Evolutionary conservation across 1,140 invertebrate species (phyloP), one percentile per base, ranked within the genome.

Genomic region (Neodiprion virginianus): DNA sequence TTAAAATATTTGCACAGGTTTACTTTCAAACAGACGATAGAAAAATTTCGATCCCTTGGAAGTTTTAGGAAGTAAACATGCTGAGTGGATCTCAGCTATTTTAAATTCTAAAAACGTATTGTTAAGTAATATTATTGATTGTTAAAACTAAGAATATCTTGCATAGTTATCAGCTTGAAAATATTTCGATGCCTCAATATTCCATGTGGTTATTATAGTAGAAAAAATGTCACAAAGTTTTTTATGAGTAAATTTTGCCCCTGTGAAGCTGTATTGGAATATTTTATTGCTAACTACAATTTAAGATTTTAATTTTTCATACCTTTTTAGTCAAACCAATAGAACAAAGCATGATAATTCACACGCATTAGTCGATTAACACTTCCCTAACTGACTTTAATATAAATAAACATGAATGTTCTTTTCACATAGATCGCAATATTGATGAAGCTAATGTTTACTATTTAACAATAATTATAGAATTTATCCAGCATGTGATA

Each of bases 401-500:
- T 4, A 0, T 0, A 40, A 3, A 2, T 40, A 40, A 40, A 40
- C 5, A 40, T 5, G 28, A 40, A 40, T 40, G 28, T 40, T 40
- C 28, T 40, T 40, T 40, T 40, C 28, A 40, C 28, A 40, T 40
- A 40, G 28, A 40, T 40, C 28, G 28, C 28, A 40, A 40, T 40
- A 40, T 40, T 5, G 28, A 40, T 40, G 28, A 40, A 40, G 28
- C 28, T 40, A 40, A 40, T 40, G 28, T 17, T 61, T 61, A 14
- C n/a, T 61, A 61, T 61, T 61, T 61, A 61, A 61, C 53, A 61
- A 17, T 61, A 14, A 61, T 61, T 61, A 61, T 61, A 17, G 5
- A 61, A 61, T 61, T 61, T 61, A 61, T 61, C n/a, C 53, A 61
- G 53, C 53, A 61, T 61, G 53, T 61, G 53, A 61, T 61, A 61